Evolutionary conservation across 2,888 invertebrate species (phyloP).

Genomic region (Exephanes ischioxanthus): DNA sequence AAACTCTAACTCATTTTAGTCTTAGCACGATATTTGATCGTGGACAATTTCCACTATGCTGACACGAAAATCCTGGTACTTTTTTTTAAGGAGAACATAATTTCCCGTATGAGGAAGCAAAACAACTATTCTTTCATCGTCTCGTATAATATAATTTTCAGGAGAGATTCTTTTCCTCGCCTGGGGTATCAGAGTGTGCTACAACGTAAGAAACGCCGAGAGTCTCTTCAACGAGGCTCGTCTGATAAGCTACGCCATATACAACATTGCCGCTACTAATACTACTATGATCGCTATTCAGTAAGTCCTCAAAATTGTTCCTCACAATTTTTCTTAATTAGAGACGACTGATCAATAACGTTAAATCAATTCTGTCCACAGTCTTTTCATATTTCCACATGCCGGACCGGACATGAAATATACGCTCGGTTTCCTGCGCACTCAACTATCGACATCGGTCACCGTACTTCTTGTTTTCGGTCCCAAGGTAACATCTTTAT

Average conservation of each 20-base stretch:
- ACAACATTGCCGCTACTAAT: conserved; percentile 97
- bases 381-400: conserved; percentile 93
- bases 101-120: no score
- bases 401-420: conserved; percentile 97
- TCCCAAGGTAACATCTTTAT: conserved; percentile 89
- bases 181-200: conserved; percentile 95
- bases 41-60: no score
- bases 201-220: conserved; percentile 95
- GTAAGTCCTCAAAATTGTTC: conserved; percentile 88
- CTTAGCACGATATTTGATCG: no score
- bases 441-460: conserved; percentile 96
- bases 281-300: conserved; percentile 96
- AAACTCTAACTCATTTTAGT: no score
- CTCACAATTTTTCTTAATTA: neutral
- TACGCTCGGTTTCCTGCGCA: conserved; percentile 95
- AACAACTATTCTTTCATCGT: neutral
- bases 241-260: conserved; percentile 96
- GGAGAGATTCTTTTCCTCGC: conserved; percentile 92
- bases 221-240: conserved; percentile 97
- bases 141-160: conserved; percentile 76
- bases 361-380: conserved; percentile 83
- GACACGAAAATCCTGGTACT: no score
- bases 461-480: conserved; percentile 94
- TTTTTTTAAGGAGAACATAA: no score
- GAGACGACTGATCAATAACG: neutral